Conservation (phyloP, 2,797 vertebrate species). For the Nyctibius grandis region DNA sequence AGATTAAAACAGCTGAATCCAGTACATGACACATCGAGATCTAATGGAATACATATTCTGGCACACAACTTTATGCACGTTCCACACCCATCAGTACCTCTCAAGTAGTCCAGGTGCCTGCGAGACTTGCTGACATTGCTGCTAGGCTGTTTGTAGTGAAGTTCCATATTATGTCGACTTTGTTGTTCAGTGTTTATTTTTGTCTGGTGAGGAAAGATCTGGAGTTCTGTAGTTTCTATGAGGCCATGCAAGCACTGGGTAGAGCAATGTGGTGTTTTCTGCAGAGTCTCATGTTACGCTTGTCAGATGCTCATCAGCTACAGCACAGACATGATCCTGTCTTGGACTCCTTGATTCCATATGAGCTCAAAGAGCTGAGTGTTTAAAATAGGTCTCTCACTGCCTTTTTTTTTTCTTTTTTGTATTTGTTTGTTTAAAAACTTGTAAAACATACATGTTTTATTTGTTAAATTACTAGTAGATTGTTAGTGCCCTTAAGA, state of each 20-base stretch:
- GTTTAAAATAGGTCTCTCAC: neutral
- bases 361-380: neutral
- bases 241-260: neutral
- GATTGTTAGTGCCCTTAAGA: neutral
- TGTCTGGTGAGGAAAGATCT: neutral
- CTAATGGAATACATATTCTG: neutral
- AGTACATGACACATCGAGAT: neutral
- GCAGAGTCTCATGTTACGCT: neutral
- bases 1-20: neutral
- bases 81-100: neutral
- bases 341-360: neutral
- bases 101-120: neutral
- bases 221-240: neutral
- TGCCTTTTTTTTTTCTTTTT: accelerated
- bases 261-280: neutral
- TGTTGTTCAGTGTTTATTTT: neutral
- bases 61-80: neutral
- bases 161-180: neutral
- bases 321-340: neutral
- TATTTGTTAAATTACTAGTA: neutral
- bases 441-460: neutral
- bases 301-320: neutral
- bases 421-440: neutral
- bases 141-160: neutral
- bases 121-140: neutral